Conservation (phyloP, 1,140 invertebrate genomes). For the Muscidifurax raptorellus region DNA sequence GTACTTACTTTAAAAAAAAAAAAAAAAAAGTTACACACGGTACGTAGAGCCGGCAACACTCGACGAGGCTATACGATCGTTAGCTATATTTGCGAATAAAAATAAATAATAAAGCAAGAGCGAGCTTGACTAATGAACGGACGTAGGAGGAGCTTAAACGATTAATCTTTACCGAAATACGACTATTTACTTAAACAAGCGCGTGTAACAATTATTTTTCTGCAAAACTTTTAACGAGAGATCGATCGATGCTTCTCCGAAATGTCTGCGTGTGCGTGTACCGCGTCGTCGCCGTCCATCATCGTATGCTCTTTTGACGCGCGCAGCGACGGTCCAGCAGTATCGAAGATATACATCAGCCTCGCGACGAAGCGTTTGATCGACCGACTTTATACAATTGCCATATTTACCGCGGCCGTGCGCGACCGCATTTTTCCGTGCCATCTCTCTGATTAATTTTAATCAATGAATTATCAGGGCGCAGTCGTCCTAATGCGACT, state of each 20-base stretch:
- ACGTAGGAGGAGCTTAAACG: not conserved
- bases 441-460: slow-evolving; percentile 11
- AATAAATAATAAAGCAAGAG: not conserved
- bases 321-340: not conserved
- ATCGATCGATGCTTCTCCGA: not conserved
- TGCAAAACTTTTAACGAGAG: no score
- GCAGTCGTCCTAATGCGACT: not conserved
- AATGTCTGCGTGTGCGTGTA: not conserved
- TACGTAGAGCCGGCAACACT: no score
- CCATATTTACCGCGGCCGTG: slow-evolving; percentile 21
- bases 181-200: no score
- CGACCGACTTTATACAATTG: not conserved
- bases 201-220: no score
- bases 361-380: not conserved
- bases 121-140: slow-evolving; percentile 6
- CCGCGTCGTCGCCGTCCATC: not conserved
- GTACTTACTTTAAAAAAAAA: not conserved
- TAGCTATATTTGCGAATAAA: not conserved
- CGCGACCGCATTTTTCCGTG: not conserved
- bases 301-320: not conserved
- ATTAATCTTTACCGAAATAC: not conserved
- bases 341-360: no score
- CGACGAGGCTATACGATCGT: no score
- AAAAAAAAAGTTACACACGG: not conserved
- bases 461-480: not conserved